Evolutionary conservation across 1,140 invertebrate genomes (phyloP), one percentile per base, ranked within the genome.

Genomic region (Trichomalopsis sarcophagae): DNA sequence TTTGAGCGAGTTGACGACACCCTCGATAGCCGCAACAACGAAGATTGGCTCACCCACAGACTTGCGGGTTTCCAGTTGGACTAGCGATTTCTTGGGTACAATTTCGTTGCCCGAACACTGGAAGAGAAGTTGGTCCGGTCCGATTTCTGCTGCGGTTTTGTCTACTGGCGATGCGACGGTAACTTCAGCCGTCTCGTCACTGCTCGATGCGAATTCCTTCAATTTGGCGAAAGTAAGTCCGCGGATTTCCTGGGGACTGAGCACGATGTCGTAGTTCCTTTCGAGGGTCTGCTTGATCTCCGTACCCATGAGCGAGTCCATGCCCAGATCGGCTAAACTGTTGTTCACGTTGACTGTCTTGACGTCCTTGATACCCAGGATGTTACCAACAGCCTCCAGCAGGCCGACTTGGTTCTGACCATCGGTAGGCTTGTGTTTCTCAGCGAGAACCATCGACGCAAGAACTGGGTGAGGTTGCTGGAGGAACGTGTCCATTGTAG

Each of bases 291-390:
- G 98, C 93, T 99, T 99, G 85, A 99, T 98, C 94, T 99, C 99
- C 0, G 99, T 98, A 81, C 98, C 98, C 98, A 99, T 99, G 55
- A 99, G 93, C 0, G 98, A 99, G 90, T 99, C 99, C 95, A 99
- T 97, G 75, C 99, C 98, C 10, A 99, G 94, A 91, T 99, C 98
- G 17, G 97, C 97, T 9, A 99, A 93, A 30, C 95, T 97, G 0
- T 96, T 94, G 9, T 95, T 94, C 47, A 95, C 92, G 77, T 96
- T 96, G 4, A 99, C 94, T 75, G 95, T 96, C 82, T 95, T 96
- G 0, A 95, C 90, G 89, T 99, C 97, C 89, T 99, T 98, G 79
- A 99, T 95, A 80, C 97, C 97, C 27, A 98, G 92, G 86, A 98
- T 97, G 89, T 98, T 97, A 10, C 96, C 97, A 55, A 98, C 95